Evolutionary conservation across 2,888 invertebrate genomes (phyloP).

Genomic region (Lycocerus yunnanus): DNA sequence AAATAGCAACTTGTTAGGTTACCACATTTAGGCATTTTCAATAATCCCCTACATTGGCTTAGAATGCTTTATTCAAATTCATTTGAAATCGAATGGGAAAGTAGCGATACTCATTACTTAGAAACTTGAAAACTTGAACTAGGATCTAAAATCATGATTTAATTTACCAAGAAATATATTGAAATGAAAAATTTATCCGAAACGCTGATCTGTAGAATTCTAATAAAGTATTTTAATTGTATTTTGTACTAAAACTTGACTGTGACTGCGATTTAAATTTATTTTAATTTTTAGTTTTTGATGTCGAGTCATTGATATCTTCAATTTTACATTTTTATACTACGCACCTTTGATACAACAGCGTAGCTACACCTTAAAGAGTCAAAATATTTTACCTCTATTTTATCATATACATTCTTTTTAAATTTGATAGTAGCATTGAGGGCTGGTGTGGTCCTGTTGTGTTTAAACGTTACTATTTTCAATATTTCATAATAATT

Average conservation of each 20-base stretch:
- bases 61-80: neutral
- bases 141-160: neutral
- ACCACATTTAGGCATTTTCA: accelerated
- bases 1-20: neutral
- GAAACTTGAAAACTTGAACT: neutral
- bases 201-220: too few relatives aligned
- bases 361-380: too few relatives aligned
- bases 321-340: too few relatives aligned
- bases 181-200: too few relatives aligned
- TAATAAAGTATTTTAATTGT: too few relatives aligned
- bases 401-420: neutral
- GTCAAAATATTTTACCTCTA: too few relatives aligned
- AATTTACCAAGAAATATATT: too few relatives aligned
- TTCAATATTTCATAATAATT: neutral
- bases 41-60: neutral
- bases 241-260: too few relatives aligned
- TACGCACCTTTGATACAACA: too few relatives aligned
- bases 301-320: too few relatives aligned
- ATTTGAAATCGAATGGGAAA: neutral
- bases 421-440: neutral
- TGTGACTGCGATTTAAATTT: too few relatives aligned
- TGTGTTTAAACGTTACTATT: neutral
- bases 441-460: neutral
- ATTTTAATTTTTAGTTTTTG: too few relatives aligned
- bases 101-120: neutral